Conservation (phyloP, 2,888 invertebrate species). For the Mesorhabditis belari region DNA sequence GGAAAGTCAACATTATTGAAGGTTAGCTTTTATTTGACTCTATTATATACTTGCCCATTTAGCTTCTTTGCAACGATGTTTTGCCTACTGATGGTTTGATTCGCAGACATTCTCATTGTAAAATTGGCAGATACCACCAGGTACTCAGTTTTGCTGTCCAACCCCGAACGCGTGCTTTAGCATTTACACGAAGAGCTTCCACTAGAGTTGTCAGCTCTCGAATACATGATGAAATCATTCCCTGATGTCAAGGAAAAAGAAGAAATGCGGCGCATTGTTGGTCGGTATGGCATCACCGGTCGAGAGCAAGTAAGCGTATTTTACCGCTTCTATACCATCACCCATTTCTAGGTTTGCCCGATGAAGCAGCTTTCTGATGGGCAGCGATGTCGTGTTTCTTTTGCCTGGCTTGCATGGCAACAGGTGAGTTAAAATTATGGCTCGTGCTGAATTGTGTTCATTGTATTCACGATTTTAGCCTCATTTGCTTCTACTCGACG, state of each 20-base stretch:
- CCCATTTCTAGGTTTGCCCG: slow-evolving; percentile 71
- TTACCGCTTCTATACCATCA: not conserved
- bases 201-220: slow-evolving; percentile 84
- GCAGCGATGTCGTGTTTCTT: slow-evolving; percentile 93
- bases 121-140: slow-evolving; percentile 95
- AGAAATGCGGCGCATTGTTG: slow-evolving; percentile 97
- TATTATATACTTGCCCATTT: too few species aligned
- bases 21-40: not conserved
- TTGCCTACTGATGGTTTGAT: slow-evolving; percentile 92
- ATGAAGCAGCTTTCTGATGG: slow-evolving; percentile 92
- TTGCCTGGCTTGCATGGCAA: slow-evolving; percentile 97
- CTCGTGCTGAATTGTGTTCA: not conserved
- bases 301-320: slow-evolving; percentile 74
- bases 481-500: slow-evolving; percentile 73
- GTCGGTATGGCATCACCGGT: slow-evolving; percentile 92
- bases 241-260: slow-evolving; percentile 94
- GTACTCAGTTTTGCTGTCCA: slow-evolving; percentile 37
- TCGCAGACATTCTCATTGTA: slow-evolving; percentile 90
- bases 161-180: slow-evolving; percentile 39
- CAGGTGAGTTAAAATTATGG: slow-evolving; percentile 54
- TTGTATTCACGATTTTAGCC: slow-evolving; percentile 59
- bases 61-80: slow-evolving; percentile 83
- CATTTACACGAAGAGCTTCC: slow-evolving; percentile 93
- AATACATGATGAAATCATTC: slow-evolving; percentile 95
- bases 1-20: slow-evolving; percentile 96